Percentiles rank a stretch among this genome's conserved stretches.
These are phyloP conservation scores for Sinella curviseta DNA, from an alignment of 1,140 invertebrate genomes.

Conservation along the genomic window DNA sequence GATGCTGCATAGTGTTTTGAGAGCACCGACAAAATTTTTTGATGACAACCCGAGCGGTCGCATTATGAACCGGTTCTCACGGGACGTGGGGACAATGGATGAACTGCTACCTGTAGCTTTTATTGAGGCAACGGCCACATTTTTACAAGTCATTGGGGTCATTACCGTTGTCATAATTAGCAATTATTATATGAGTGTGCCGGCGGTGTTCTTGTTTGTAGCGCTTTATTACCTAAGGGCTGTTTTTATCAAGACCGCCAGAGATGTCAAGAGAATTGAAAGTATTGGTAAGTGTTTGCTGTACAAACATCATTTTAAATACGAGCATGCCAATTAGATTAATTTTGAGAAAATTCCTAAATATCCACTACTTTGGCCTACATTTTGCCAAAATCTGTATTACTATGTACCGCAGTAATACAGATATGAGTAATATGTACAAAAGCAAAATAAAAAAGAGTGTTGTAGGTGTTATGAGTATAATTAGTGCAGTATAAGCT, in stretches of 20 bases:
- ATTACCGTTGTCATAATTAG: slow-evolving; percentile 10
- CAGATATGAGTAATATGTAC: too few species aligned
- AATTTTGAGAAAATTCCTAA: too few species aligned
- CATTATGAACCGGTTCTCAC: slow-evolving; percentile 80
- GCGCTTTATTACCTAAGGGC: background rate
- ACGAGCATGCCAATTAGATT: too few species aligned
- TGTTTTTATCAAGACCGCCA: slow-evolving; percentile 32
- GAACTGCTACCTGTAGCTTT: slow-evolving; percentile 76
- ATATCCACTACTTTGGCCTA: too few species aligned
- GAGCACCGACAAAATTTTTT: background rate
- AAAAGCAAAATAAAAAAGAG: too few species aligned
- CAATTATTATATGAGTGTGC: too few species aligned
- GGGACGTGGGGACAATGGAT: slow-evolving; percentile 83
- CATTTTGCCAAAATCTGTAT: too few species aligned
- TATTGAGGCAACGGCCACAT: slow-evolving; percentile 61
- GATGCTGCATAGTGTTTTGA: background rate
- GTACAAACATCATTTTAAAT: too few species aligned
- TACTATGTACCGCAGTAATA: too few species aligned
- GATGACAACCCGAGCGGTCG: too few species aligned
- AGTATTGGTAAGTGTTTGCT: slow-evolving; percentile 36
- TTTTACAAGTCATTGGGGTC: slow-evolving; percentile 8
- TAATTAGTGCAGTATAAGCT: too few species aligned
- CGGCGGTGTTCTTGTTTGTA: slow-evolving; percentile 38
- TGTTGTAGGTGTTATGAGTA: too few species aligned
- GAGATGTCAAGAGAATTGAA: slow-evolving; percentile 44